Percentiles rank a stretch among this genome's conserved stretches.
Evolutionary conservation across 1,140 invertebrate species (phyloP).

Genomic region (Drosophila insularis): DNA sequence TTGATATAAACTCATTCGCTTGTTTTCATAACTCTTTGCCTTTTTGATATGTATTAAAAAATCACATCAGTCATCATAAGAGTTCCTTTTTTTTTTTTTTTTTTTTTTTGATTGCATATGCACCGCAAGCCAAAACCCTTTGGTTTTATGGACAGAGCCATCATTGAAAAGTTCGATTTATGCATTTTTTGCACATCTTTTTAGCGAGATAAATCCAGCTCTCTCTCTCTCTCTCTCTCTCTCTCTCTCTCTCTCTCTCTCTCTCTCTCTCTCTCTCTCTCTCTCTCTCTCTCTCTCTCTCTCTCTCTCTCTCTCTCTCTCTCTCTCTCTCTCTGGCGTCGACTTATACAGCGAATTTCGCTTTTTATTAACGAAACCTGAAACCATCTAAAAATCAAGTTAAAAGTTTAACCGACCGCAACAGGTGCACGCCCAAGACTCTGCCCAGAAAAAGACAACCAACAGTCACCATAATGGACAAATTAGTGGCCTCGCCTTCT

Average conservation of each 20-base stretch:
- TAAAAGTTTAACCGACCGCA: constrained; percentile 69
- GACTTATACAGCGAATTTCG: constrained; percentile 20
- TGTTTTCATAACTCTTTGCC: not conserved
- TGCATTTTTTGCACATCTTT: constrained; percentile 43
- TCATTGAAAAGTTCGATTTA: constrained; percentile 14
- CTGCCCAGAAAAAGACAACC: constrained; percentile 4
- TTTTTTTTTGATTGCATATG: not conserved
- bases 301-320: not conserved
- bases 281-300: not conserved
- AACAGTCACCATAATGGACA: constrained; percentile 55
- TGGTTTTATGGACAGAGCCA: not conserved
- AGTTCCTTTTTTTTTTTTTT: not conserved
- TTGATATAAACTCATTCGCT: not conserved
- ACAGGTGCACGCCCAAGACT: constrained; percentile 53
- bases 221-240: not conserved
- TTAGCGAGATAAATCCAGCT: constrained; percentile 10
- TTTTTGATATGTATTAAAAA: constrained; percentile 2
- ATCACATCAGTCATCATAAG: not conserved
- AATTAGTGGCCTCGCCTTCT: constrained; percentile 57
- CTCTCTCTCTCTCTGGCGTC: not conserved
- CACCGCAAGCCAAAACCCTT: not conserved
- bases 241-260: not conserved
- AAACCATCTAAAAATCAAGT: constrained; percentile 43
- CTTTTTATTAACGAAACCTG: constrained; percentile 32
- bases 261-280: not conserved